Conservation (phyloP, 2,797 vertebrate genomes). For the Clangula hyemalis region DNA sequence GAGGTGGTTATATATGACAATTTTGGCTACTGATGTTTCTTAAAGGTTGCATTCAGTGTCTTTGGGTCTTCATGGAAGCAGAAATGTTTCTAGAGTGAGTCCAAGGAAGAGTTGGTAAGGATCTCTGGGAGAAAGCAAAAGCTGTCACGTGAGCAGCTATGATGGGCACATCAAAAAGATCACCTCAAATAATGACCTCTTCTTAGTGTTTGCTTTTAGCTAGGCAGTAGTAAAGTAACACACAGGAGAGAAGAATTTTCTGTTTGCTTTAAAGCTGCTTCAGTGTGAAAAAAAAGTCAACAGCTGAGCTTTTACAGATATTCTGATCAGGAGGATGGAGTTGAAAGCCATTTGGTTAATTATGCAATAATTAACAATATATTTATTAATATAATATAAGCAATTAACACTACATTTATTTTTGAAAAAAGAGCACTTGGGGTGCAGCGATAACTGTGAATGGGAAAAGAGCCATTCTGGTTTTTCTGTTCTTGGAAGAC, state of each 20-base stretch:
- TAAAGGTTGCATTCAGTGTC: not conserved
- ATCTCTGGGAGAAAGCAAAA: not conserved
- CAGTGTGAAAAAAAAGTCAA: not conserved
- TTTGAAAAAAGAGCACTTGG: not conserved
- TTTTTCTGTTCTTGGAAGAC: not conserved
- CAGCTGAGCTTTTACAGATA: not conserved
- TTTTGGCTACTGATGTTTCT: not conserved
- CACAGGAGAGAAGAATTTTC: not conserved
- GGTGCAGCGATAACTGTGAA: not conserved
- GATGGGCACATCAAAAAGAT: not conserved
- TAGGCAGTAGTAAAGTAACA: not conserved
- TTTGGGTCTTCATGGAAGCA: not conserved
- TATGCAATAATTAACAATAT: not conserved
- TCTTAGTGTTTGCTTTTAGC: not conserved
- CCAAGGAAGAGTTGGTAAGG: not conserved
- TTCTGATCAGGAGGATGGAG: not conserved
- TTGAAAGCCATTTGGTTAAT: slow-evolving; percentile 16
- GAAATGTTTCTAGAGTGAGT: not conserved
- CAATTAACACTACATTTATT: not conserved
- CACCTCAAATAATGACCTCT: not conserved
- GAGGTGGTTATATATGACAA: not conserved
- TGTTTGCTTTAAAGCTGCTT: not conserved
- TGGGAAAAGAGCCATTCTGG: not conserved
- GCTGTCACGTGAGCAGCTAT: fast-evolving
- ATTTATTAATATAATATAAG: too few relatives aligned